These are phyloP conservation scores for Ptyas mucosa DNA, from an alignment of 2,113 vertebrate species.

Conservation along the genomic window DNA sequence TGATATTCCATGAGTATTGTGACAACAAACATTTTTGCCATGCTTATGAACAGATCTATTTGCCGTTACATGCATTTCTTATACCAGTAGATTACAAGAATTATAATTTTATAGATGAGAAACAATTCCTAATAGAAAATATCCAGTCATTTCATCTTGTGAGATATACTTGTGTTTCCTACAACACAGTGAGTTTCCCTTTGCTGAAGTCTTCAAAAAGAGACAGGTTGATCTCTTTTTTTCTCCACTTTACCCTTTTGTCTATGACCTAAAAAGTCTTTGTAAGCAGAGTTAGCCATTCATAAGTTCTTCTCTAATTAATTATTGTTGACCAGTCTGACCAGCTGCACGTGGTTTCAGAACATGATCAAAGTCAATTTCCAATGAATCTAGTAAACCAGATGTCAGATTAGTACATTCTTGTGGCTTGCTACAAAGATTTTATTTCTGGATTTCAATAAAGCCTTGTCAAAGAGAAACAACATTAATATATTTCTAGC, in stretches of 20 bases:
- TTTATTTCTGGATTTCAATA: conserved; percentile 66
- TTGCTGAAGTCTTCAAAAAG: neutral
- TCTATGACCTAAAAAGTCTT: conserved; percentile 43
- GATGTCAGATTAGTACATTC: conserved; percentile 86
- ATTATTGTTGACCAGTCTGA: conserved; percentile 75
- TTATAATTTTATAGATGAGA: neutral
- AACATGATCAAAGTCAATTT: conserved; percentile 78
- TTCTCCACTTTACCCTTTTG: conserved; percentile 39
- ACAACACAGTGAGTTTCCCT: neutral
- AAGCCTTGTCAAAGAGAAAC: conserved; percentile 69
- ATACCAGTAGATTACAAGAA: neutral
- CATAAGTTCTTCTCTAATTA: conserved; percentile 70
- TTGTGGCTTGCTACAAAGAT: conserved; percentile 77
- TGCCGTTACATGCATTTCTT: neutral
- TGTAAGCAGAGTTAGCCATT: conserved; percentile 57
- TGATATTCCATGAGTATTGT: neutral
- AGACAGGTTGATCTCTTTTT: neutral
- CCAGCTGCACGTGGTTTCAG: conserved; percentile 68
- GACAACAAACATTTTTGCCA: neutral
- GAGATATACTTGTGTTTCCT: neutral
- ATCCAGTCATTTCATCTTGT: neutral
- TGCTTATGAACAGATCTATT: neutral
- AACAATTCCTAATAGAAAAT: neutral
- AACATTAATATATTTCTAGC: conserved; percentile 58
- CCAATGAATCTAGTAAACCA: conserved; percentile 78